A percentile compares a stretch with the other conserved stretches of the same genome.
Conservation (phyloP, 2,888 invertebrate species). For the Caenorhabditis sp. region DNA sequence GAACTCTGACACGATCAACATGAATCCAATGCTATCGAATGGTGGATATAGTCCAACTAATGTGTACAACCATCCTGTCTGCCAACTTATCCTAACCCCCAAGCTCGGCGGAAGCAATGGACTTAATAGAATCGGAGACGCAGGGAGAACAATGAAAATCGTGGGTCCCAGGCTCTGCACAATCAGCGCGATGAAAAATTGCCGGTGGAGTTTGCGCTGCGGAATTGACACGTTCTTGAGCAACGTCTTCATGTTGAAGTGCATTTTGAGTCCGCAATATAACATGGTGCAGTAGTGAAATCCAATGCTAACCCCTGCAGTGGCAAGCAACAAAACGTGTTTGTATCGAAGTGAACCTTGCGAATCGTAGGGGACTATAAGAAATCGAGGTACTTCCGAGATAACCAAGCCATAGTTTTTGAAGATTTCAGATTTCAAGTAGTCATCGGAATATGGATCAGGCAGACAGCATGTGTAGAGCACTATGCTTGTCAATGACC, state of each 20-base stretch:
- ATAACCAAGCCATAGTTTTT: too few relatives aligned
- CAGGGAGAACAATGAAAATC: neutral
- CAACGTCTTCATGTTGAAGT: too few relatives aligned
- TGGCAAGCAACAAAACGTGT: too few relatives aligned
- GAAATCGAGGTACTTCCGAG: too few relatives aligned
- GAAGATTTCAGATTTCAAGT: neutral
- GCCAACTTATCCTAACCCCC: neutral
- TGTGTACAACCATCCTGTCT: constrained; percentile 13
- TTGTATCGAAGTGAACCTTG: too few relatives aligned
- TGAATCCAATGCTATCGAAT: constrained; percentile 1
- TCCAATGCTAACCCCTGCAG: too few relatives aligned
- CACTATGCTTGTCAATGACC: neutral
- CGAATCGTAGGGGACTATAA: neutral
- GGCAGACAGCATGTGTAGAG: neutral
- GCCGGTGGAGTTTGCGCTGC: too few relatives aligned
- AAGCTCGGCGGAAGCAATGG: neutral
- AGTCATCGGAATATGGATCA: constrained; percentile 4
- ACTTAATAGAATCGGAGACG: neutral
- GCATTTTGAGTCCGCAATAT: too few relatives aligned
- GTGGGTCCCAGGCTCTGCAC: constrained; percentile 4
- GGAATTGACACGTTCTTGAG: too few relatives aligned
- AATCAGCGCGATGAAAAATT: too few relatives aligned
- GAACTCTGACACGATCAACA: neutral
- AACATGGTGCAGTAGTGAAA: too few relatives aligned
- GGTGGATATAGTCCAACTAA: neutral